Evolutionary conservation across 1,140 invertebrate species (phyloP).

Genomic region (Eriosoma lanigerum): DNA sequence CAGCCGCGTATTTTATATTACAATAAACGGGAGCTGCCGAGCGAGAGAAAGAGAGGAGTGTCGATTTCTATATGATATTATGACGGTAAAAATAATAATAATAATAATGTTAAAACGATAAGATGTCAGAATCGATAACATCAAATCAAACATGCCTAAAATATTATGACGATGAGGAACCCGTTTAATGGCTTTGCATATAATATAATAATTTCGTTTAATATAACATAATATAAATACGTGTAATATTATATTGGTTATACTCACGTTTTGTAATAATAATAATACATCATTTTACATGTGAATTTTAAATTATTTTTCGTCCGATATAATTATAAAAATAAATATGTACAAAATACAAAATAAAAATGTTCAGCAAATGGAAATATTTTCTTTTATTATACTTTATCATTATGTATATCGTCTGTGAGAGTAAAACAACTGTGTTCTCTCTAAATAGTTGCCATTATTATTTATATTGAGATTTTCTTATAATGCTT

Average conservation of each 20-base stretch:
- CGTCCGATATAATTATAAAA: background rate
- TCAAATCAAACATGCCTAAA: constrained; percentile 1
- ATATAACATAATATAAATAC: too few relatives aligned
- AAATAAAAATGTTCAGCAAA: background rate
- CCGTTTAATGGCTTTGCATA: background rate
- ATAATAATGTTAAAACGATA: constrained; percentile 9
- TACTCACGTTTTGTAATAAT: background rate
- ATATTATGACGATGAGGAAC: background rate
- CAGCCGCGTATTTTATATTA: background rate
- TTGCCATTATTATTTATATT: too few relatives aligned
- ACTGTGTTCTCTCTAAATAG: too few relatives aligned
- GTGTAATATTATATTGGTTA: too few relatives aligned
- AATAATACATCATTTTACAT: background rate
- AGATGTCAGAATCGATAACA: constrained; percentile 37
- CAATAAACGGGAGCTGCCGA: constrained; percentile 26
- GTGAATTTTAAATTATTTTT: background rate
- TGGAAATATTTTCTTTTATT: background rate
- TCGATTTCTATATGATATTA: constrained; percentile 29
- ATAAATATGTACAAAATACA: background rate
- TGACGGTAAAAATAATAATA: background rate
- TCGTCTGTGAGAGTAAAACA: too few relatives aligned
- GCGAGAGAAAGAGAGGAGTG: constrained; percentile 6
- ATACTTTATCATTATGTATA: background rate
- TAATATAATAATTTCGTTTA: background rate
- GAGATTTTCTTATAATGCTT: too few relatives aligned